A percentile compares a stretch with the other conserved stretches of the same genome.
Conservation (phyloP, 2,888 invertebrate species). For the Yponomeuta sedellus region DNA sequence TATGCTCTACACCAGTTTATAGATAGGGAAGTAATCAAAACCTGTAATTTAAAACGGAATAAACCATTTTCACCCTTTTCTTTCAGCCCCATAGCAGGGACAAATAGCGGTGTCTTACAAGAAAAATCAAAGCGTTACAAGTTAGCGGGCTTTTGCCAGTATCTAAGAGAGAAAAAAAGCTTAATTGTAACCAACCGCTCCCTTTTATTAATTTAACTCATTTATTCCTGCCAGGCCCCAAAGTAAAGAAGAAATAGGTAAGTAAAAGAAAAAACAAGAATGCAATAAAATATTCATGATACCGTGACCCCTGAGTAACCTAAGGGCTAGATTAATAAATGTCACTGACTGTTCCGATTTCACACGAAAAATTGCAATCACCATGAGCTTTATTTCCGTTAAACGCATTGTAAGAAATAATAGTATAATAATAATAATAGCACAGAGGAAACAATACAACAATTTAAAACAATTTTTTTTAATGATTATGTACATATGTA, state of each 20-base stretch:
- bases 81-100: conserved; percentile 33
- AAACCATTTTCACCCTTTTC: conserved; percentile 30
- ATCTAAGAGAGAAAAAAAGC: conserved; percentile 53
- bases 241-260: conserved; percentile 33
- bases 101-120: conserved; percentile 61
- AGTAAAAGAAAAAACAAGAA: conserved; percentile 38
- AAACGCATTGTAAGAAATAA: not conserved
- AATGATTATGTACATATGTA: not conserved
- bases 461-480: no score
- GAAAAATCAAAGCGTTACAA: conserved; percentile 70
- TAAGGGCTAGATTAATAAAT: conserved; percentile 20
- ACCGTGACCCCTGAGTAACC: conserved; percentile 26
- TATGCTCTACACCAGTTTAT: no score
- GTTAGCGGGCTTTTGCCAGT: conserved; percentile 62
- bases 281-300: conserved; percentile 62
- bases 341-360: not conserved
- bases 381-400: not conserved
- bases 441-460: not conserved
- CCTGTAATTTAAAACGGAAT: no score
- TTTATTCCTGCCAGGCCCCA: conserved; percentile 49
- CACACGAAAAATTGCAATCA: not conserved
- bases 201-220: conserved; percentile 73
- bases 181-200: conserved; percentile 75
- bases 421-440: no score
- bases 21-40: no score